Conservation (phyloP, 2,797 vertebrate genomes). For the Rhodeus uyekii region DNA sequence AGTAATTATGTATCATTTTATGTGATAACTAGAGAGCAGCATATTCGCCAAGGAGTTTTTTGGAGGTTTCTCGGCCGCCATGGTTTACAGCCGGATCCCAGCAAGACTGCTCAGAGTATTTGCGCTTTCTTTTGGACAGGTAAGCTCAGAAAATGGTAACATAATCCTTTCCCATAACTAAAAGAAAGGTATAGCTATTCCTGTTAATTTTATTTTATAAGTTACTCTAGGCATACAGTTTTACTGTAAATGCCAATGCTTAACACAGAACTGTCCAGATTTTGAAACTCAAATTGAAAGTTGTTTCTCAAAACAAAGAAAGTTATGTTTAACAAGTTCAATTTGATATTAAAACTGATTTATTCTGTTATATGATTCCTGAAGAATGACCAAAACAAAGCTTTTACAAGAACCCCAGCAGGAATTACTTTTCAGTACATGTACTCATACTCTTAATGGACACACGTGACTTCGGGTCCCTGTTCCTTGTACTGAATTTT, state of each 20-base stretch:
- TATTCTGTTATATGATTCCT: neutral
- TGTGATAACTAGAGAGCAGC: slow-evolving; percentile 87
- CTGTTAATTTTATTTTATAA: neutral
- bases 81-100: slow-evolving; percentile 96
- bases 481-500: too few species aligned
- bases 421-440: neutral
- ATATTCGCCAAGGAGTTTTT: slow-evolving; percentile 91
- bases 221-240: neutral
- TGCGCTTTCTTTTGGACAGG: slow-evolving; percentile 96
- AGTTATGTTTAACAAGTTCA: neutral
- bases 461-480: neutral
- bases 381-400: neutral
- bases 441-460: neutral
- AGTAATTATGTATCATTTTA: neutral
- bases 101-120: slow-evolving; percentile 98
- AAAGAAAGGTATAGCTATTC: neutral
- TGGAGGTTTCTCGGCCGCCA: slow-evolving; percentile 94
- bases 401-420: neutral
- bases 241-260: neutral
- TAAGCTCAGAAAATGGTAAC: slow-evolving; percentile 63
- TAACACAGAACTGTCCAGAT: neutral
- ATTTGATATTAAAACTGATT: neutral
- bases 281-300: too few species aligned
- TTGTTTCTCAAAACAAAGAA: neutral
- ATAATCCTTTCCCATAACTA: neutral